phyloP scores from a whole-genome alignment of 2,113 vertebrate genomes.

The Elachura formosa region DNA sequence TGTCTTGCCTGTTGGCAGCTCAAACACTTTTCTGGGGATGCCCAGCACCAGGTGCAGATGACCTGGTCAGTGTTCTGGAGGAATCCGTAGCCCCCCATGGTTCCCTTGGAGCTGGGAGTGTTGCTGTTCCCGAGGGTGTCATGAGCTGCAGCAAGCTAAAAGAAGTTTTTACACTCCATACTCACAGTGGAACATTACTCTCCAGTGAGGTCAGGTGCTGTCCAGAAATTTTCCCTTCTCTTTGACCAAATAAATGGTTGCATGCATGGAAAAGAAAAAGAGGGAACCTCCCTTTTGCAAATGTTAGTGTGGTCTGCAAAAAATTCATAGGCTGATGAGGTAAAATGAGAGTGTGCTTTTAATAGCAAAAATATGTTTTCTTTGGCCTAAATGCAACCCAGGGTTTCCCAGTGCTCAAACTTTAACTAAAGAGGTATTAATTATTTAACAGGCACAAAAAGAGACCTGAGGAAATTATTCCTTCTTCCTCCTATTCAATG shows the following conservation, averaged over 20 bases:
- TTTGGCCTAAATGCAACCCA: background rate
- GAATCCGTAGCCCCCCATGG: accelerated
- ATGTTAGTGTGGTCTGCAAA: background rate
- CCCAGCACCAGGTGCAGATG: background rate
- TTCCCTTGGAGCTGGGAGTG: accelerated
- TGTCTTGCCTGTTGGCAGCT: background rate
- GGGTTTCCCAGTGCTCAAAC: slow-evolving; percentile 3
- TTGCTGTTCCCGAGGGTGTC: background rate
- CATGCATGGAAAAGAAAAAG: background rate
- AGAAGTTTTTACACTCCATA: background rate
- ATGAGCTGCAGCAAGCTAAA: background rate
- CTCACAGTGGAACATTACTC: background rate
- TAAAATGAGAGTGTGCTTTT: background rate
- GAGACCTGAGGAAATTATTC: background rate
- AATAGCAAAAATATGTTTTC: slow-evolving; percentile 19
- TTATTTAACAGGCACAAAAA: background rate
- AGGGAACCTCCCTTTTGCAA: background rate
- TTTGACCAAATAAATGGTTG: background rate
- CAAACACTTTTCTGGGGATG: background rate
- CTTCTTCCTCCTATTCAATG: background rate
- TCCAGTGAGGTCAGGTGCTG: background rate
- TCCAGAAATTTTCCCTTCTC: background rate
- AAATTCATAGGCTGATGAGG: background rate
- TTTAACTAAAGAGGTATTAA: background rate
- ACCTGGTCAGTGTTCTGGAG: background rate